phyloP scores from a whole-genome alignment of 1,140 invertebrate genomes.

The Acromyrmex heyeri region DNA sequence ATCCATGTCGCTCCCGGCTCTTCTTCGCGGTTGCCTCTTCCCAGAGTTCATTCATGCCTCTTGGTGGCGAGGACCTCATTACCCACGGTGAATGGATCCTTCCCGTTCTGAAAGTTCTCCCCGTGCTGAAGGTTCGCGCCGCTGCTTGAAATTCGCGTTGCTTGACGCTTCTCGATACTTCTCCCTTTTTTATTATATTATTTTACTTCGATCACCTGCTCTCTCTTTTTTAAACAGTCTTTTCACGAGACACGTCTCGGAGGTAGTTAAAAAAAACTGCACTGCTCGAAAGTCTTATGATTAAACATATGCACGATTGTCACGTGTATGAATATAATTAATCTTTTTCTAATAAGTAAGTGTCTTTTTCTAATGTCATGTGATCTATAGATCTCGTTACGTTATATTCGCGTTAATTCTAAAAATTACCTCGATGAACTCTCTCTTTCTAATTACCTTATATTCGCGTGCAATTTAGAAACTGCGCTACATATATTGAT shows the following conservation, averaged over 20 bases:
- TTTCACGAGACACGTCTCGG: slow-evolving; percentile 31
- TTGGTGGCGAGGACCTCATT: slow-evolving; percentile 85
- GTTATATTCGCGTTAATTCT: not conserved
- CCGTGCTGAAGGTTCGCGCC: slow-evolving; percentile 48
- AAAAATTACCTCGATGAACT: too few relatives aligned
- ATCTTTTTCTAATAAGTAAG: not conserved
- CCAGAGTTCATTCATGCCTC: slow-evolving; percentile 84
- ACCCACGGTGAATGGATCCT: slow-evolving; percentile 82
- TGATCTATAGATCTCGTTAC: not conserved
- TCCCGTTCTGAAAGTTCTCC: slow-evolving; percentile 45
- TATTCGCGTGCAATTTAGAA: too few relatives aligned
- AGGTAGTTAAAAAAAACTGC: slow-evolving; percentile 6
- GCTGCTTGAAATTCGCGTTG: slow-evolving; percentile 65
- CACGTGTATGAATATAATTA: slow-evolving; percentile 5
- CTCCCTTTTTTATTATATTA: slow-evolving; percentile 36
- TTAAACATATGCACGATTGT: not conserved
- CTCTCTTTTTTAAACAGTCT: slow-evolving; percentile 41
- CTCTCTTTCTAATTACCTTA: not conserved
- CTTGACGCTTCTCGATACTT: slow-evolving; percentile 34
- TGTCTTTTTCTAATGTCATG: not conserved
- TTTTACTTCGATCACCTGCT: slow-evolving; percentile 59
- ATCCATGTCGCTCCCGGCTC: slow-evolving; percentile 50
- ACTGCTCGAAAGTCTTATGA: slow-evolving; percentile 11
- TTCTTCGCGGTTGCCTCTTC: slow-evolving; percentile 68
- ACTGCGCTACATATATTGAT: not conserved